Percentiles rank a stretch among this genome's conserved stretches.
These are phyloP conservation scores for Peromyscus californicus DNA, from an alignment of 2,113 vertebrate species.

Conservation along the genomic window DNA sequence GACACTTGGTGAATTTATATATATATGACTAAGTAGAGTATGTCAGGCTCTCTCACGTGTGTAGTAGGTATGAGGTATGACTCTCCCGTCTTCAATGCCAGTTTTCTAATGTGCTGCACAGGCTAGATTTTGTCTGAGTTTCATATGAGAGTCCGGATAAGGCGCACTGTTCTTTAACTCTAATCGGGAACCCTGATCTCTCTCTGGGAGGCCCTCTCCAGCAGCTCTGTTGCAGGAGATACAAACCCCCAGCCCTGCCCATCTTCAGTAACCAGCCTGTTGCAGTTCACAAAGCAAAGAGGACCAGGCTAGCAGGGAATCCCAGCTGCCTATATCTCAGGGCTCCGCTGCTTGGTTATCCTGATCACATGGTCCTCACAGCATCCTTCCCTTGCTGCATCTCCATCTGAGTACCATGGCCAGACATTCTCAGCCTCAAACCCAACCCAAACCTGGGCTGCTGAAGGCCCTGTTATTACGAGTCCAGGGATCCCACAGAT, in stretches of 20 bases:
- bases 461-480: slow-evolving; percentile 40
- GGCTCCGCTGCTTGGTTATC: not conserved
- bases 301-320: not conserved
- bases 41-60: not conserved
- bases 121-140: not conserved
- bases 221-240: not conserved
- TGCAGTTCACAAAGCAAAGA: not conserved
- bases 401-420: not conserved
- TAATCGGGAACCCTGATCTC: not conserved
- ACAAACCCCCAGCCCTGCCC: not conserved
- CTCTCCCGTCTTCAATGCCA: not conserved
- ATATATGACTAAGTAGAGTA: not conserved
- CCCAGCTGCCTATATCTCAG: not conserved
- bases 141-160: not conserved
- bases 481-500: slow-evolving; percentile 33
- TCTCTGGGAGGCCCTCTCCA: not conserved
- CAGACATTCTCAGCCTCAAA: not conserved
- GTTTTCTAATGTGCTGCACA: not conserved
- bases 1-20: not conserved
- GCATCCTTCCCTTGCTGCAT: not conserved
- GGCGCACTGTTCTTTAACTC: not conserved
- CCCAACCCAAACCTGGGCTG: not conserved
- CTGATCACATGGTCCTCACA: not conserved
- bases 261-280: not conserved
- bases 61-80: not conserved